Percentiles rank a stretch among this genome's conserved stretches.
Evolutionary conservation across 2,113 vertebrate genomes (phyloP).

Genomic region (Probosciger aterrimus): DNA sequence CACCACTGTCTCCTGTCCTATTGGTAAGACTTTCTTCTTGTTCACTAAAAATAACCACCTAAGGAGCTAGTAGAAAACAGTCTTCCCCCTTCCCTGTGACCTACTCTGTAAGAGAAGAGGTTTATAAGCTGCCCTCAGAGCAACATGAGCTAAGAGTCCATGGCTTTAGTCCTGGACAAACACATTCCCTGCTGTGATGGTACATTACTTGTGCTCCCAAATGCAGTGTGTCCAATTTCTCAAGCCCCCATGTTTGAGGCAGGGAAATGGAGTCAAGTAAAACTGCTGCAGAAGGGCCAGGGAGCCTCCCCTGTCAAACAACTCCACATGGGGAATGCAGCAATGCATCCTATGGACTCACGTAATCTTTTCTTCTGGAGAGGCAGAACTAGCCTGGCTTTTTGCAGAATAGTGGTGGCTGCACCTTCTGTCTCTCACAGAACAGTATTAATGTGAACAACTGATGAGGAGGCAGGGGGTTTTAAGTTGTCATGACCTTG

Average conservation of each 20-base stretch:
- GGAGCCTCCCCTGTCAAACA: not conserved
- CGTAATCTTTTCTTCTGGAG: not conserved
- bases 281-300: not conserved
- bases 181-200: not conserved
- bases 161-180: not conserved
- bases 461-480: not conserved
- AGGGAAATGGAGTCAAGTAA: not conserved
- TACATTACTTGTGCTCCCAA: not conserved
- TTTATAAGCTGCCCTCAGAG: not conserved
- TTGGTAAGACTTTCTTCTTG: constrained; percentile 47
- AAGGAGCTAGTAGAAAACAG: not conserved
- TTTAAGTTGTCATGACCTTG: not conserved
- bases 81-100: not conserved
- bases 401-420: not conserved
- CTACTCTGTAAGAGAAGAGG: not conserved
- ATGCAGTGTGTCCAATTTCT: not conserved
- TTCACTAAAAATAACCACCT: not conserved
- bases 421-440: not conserved
- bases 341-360: not conserved
- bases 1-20: constrained; percentile 73
- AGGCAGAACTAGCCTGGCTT: not conserved
- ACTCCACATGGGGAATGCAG: not conserved
- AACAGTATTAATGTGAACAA: not conserved
- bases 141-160: not conserved
- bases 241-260: not conserved